phyloP scores from a whole-genome alignment of 2,888 invertebrate genomes.

The Pedicia rivosa region DNA sequence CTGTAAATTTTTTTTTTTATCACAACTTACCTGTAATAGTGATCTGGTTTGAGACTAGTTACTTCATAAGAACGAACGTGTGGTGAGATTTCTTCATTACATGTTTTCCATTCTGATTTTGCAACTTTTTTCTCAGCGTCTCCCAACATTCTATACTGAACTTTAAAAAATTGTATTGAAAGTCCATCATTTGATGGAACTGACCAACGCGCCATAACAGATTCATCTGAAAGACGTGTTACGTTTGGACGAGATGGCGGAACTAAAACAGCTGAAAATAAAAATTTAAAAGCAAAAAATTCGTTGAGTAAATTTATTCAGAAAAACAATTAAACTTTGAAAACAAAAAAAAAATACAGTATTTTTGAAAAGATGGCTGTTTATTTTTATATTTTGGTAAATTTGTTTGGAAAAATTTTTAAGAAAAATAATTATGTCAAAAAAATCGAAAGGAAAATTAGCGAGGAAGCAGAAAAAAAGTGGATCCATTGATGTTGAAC shows the following conservation, averaged over 20 bases:
- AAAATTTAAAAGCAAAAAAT: no score
- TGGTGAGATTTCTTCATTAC: slow-evolving; percentile 62
- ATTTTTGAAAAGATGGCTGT: no score
- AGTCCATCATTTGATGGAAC: slow-evolving; percentile 72
- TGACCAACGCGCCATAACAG: slow-evolving; percentile 86
- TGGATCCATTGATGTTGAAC: no score
- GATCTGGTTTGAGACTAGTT: slow-evolving; percentile 53
- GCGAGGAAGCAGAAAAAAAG: background rate
- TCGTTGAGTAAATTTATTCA: no score
- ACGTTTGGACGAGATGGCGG: slow-evolving; percentile 81
- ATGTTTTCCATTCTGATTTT: slow-evolving; percentile 56
- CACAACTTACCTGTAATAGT: slow-evolving; percentile 41
- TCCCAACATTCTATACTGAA: slow-evolving; percentile 44
- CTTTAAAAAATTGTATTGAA: slow-evolving; percentile 76
- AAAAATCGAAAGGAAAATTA: background rate
- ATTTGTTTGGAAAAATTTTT: no score
- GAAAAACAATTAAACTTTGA: no score
- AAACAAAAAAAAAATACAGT: no score
- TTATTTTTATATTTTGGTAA: no score
- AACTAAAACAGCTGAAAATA: no score
- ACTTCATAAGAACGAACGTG: slow-evolving; percentile 66
- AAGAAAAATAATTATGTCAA: no score
- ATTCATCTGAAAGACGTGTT: slow-evolving; percentile 70
- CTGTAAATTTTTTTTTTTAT: background rate
- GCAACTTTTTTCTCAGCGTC: slow-evolving; percentile 27